Conservation (phyloP, 2,113 vertebrate species). For the Nettapus auritus region DNA sequence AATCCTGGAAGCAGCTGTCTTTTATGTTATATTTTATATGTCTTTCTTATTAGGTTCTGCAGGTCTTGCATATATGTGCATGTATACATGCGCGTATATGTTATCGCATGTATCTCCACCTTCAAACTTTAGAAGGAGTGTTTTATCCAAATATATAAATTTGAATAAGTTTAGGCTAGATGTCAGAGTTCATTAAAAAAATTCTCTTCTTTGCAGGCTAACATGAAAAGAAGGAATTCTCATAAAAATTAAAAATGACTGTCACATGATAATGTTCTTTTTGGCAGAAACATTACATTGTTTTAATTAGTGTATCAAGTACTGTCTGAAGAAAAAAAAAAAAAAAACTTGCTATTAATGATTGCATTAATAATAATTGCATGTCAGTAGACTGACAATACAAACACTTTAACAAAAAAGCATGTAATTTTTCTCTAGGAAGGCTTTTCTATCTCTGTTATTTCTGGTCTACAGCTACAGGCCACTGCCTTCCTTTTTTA, state of each 20-base stretch:
- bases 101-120: not conserved
- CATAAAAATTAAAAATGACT: not conserved
- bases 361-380: not conserved
- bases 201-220: not conserved
- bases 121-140: not conserved
- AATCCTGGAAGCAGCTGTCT: not conserved
- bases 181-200: not conserved
- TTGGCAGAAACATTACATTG: not conserved
- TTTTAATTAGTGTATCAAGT: not conserved
- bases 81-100: no score
- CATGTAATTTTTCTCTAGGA: not conserved
- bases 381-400: not conserved
- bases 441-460: not conserved
- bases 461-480: not conserved
- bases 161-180: no score
- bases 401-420: not conserved
- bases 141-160: not conserved
- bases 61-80: no score
- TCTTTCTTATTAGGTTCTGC: not conserved
- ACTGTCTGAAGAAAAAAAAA: not conserved
- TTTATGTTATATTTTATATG: no score
- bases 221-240: not conserved
- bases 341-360: not conserved
- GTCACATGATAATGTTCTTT: not conserved
- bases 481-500: not conserved